Percentiles rank a stretch among this genome's conserved stretches.
Conservation (phyloP, 1,140 invertebrate species). For the Drosophila willistoni region DNA sequence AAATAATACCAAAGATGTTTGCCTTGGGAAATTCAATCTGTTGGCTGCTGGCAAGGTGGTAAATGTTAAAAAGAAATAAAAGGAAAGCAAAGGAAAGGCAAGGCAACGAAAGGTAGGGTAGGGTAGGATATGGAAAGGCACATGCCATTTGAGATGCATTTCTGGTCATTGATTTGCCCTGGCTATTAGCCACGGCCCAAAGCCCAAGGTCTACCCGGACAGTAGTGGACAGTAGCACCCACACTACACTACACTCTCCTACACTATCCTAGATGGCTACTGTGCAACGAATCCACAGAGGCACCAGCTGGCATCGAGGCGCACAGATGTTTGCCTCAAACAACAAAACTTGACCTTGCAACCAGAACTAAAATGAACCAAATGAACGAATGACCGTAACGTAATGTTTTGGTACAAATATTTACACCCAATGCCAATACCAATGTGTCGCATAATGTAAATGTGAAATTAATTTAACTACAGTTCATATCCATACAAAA, state of each 20-base stretch:
- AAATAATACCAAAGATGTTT: conserved; percentile 14
- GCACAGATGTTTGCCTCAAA: conserved; percentile 35
- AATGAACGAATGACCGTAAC: conserved; percentile 36
- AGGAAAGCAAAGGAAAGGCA: neutral
- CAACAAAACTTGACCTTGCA: conserved; percentile 62
- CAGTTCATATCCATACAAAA: conserved; percentile 35
- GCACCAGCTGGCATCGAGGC: conserved; percentile 35
- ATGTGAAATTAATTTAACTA: conserved; percentile 77
- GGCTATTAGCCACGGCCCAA: conserved; percentile 46
- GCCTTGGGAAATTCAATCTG: conserved; percentile 27
- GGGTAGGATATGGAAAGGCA: conserved; percentile 9
- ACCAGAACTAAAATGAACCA: conserved; percentile 64
- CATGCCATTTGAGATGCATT: conserved; percentile 38
- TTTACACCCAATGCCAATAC: conserved; percentile 44
- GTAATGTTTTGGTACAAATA: conserved; percentile 70
- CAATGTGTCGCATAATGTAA: conserved; percentile 37
- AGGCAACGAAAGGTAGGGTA: no score
- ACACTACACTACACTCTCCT: neutral
- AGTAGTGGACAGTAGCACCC: conserved; percentile 40
- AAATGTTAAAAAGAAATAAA: neutral
- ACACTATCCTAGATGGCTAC: conserved; percentile 19
- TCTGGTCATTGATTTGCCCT: conserved; percentile 1
- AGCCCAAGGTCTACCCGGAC: neutral
- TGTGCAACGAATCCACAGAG: conserved; percentile 42
- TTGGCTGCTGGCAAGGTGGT: neutral